Base-by-base conservation (phyloP, 1,140 invertebrate genomes). In the Macrobrachium rosenbergii region DNA sequence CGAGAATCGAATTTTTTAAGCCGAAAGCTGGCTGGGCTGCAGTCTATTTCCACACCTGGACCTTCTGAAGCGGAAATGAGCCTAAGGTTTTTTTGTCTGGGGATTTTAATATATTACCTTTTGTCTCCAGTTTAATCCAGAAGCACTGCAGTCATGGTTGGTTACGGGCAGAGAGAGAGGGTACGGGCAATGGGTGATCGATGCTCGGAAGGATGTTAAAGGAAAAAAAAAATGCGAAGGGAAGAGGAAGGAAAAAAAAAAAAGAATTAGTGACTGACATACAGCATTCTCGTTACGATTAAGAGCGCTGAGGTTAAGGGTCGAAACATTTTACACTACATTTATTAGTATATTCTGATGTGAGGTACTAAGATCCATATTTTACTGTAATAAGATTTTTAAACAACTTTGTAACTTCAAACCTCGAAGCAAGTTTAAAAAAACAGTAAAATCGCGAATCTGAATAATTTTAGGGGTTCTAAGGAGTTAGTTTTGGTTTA, bases 91-190 rank as follows among this genome's bases (percentile, higher is more conserved):
- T 83, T 86, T 86, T 86, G 76, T 86, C 73, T 28, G 28, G 52
- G 84, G 84, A 86, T 86, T 86, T 80, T 81, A 86, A 86, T 86
- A 86, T 80, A 80, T 86, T 80, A 86, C 84, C 72, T 73, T 52
- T 86, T 86, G 77, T 86, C 84, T 59, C 77, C 64, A 80, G 14
- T 86, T 80, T 86, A 86, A 86, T 72, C 84, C 83, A 63, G 60
- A 11, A 14, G 64, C 77, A 62, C 84, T 86, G 84, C 84, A 86
- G 84, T 59, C 84, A 28, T 5, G 60, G 43, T 21, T 37, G n/a
- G 52, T 63, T 37, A 43, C 37, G 23, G 37, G n/a, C 21, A 69
- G 67, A 69, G 23, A 6, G 64, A 69, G 67, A 69, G 23, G 23
- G 64, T 21, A 23, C 69, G 21, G 21, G 16, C 14, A 28, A 17